Conservation (phyloP, 2,113 vertebrate genomes). For the Amia ocellicauda region DNA sequence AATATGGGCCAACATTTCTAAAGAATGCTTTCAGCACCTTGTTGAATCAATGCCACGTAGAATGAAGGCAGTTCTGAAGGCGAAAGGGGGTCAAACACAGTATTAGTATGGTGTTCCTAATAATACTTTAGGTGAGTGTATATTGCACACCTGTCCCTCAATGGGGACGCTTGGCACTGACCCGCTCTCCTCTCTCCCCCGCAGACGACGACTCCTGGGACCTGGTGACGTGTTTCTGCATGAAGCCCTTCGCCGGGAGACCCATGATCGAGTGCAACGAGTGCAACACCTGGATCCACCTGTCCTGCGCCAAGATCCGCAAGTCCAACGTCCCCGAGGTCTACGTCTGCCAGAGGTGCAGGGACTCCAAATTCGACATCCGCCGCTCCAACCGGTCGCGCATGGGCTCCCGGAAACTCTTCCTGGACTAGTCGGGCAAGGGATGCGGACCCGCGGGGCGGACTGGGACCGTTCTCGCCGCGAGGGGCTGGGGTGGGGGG, state of each 20-base stretch:
- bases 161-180: no score
- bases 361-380: slow-evolving; percentile 85
- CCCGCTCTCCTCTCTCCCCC: not conserved
- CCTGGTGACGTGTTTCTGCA: slow-evolving; percentile 96
- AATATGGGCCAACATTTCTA: no score
- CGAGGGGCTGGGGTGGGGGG: not conserved
- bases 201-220: slow-evolving; percentile 96
- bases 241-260: slow-evolving; percentile 93
- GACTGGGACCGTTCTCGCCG: no score
- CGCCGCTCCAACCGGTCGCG: slow-evolving; percentile 92
- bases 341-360: slow-evolving; percentile 93
- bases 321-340: slow-evolving; percentile 95
- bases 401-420: slow-evolving; percentile 81
- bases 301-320: slow-evolving; percentile 96
- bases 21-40: no score
- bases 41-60: no score
- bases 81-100: no score
- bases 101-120: no score
- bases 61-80: no score
- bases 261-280: slow-evolving; percentile 97
- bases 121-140: no score
- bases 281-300: slow-evolving; percentile 95
- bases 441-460: not conserved
- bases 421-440: slow-evolving; percentile 77
- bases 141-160: no score